phyloP scores from a whole-genome alignment of 2,888 invertebrate species.

The Emesis russula region DNA sequence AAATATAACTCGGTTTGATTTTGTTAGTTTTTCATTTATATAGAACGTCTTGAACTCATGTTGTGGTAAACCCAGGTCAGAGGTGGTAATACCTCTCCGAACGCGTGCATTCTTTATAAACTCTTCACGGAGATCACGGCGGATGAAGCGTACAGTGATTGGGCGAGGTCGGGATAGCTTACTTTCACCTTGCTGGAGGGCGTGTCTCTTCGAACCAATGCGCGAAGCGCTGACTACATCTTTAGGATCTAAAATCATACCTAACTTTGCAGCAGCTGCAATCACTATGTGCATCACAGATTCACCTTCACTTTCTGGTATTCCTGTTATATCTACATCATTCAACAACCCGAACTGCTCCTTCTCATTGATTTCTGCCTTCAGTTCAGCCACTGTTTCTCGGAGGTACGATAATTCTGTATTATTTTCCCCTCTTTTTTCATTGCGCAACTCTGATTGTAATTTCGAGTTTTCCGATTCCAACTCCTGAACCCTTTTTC shows the following conservation, averaged over 20 bases:
- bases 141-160: neutral
- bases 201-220: neutral
- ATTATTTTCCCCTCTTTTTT: neutral
- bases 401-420: neutral
- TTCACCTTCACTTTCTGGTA: neutral
- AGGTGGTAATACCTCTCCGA: neutral
- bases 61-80: slow-evolving; percentile 13
- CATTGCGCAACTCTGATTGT: neutral
- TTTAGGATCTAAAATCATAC: neutral
- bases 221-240: neutral
- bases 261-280: slow-evolving; percentile 2
- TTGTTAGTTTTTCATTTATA: slow-evolving; percentile 46
- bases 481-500: neutral
- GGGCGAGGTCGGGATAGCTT: neutral
- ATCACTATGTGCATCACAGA: slow-evolving; percentile 16
- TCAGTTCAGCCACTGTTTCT: neutral
- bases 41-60: slow-evolving; percentile 11
- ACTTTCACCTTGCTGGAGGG: neutral
- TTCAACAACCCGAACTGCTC: neutral
- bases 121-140: neutral
- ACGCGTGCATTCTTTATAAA: neutral
- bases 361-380: neutral
- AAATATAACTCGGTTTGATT: slow-evolving; percentile 37
- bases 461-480: neutral
- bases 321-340: slow-evolving; percentile 17